Base-by-base conservation (phyloP, 2,888 invertebrate genomes). In the Microdon myrmicae region DNA sequence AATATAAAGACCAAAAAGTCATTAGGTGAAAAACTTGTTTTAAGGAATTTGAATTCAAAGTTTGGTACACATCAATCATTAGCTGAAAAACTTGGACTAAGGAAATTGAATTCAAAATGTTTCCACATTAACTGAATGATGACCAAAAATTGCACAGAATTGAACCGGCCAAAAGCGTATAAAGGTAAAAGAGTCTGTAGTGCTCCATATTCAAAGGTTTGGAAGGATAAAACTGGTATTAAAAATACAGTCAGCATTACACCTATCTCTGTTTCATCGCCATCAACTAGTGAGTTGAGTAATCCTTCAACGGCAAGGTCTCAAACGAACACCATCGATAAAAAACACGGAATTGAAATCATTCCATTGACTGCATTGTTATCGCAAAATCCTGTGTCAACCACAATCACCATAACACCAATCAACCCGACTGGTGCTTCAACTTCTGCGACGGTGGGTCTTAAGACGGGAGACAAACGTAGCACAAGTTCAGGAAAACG, bases 371-470 rank as follows among this genome's bases (percentile, higher is more conserved):
- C 87, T 2, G 82, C 88, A 7, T 71, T 72, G 2, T 38, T 43
- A 26, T 31, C 51, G 26, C 70, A 68, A 48, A 83, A 84, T 3
- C 76, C 90, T 17, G 61, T 73, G 10, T 88, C 91, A 6, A 90
- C 90, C 72, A 91, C 92, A 1, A 91, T 93, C 53, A 93, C 93
- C 0, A 93, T 94, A 48, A 94, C 93, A 0, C 90, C 93, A 2
- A 92, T 93, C 26, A 76, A 74, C 29, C 14, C 43, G 1, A 7
- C 8, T 2, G 35, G 10, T 5, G 12, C 25, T 14, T 9, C 48
- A 3, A 17, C 32, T 6, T 17, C 28, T 5, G 19, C 48, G 3
- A 19, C 51, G 4, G 29, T 53, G 23, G 58, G 39, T 4, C 14
- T 47, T 1, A 64, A 58, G 7, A 81, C 78, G 68, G 78, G 77